These are phyloP conservation scores for Helicolenus hilgendorfi DNA, from an alignment of 2,797 vertebrate genomes.

Conservation along the genomic window DNA sequence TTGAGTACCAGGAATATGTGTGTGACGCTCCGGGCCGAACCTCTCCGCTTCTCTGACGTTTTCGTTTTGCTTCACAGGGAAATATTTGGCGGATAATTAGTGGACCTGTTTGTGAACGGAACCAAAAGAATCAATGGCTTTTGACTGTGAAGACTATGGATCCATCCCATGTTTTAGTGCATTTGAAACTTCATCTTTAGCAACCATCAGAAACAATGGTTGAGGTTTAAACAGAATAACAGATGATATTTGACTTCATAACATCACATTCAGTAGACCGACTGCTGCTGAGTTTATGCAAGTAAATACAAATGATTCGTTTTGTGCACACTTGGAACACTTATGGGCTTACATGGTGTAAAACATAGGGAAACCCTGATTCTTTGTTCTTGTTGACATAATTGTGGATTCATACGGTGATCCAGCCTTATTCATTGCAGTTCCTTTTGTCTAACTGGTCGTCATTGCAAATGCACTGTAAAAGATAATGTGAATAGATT, in stretches of 20 bases:
- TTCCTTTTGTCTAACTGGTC: slow-evolving; percentile 64
- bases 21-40: background rate
- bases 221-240: slow-evolving; percentile 37
- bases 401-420: slow-evolving; percentile 75
- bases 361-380: slow-evolving; percentile 49
- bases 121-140: slow-evolving; percentile 68
- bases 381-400: slow-evolving; percentile 70
- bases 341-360: slow-evolving; percentile 49
- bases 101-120: slow-evolving; percentile 70
- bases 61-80: slow-evolving; percentile 91
- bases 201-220: slow-evolving; percentile 47
- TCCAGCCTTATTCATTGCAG: slow-evolving; percentile 79
- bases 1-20: background rate
- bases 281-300: slow-evolving; percentile 87
- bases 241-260: slow-evolving; percentile 54
- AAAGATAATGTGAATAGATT: slow-evolving; percentile 76
- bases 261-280: slow-evolving; percentile 53
- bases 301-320: slow-evolving; percentile 77
- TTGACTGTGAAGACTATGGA: slow-evolving; percentile 81
- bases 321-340: slow-evolving; percentile 70
- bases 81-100: slow-evolving; percentile 99
- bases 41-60: slow-evolving; percentile 29
- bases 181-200: slow-evolving; percentile 57
- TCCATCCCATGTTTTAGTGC: slow-evolving; percentile 66
- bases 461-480: slow-evolving; percentile 73